A percentile compares a stretch with the other conserved stretches of the same genome.
Evolutionary conservation across 1,140 invertebrate genomes (phyloP).

Genomic region (Antheraea pernyi): DNA sequence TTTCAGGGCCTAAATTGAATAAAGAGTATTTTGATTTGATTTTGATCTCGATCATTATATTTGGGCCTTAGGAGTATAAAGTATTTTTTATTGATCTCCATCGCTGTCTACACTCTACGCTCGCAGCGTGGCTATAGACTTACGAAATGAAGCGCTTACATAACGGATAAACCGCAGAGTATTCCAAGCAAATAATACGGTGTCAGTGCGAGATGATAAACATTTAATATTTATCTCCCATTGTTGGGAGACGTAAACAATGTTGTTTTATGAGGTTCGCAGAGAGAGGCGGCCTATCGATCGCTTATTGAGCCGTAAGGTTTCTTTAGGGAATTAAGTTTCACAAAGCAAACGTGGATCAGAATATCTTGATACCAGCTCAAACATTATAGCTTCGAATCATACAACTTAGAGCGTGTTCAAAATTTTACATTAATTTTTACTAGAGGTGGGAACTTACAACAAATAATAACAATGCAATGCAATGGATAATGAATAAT

Average conservation of each 20-base stretch:
- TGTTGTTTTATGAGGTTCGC: slow-evolving; percentile 40
- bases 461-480: no score
- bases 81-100: neutral
- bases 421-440: no score
- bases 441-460: no score
- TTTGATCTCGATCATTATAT: no score
- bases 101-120: neutral
- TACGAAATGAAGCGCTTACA: neutral
- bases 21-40: no score
- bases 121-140: neutral
- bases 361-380: neutral
- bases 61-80: no score
- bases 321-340: slow-evolving; percentile 18
- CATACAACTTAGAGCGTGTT: no score
- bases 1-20: no score
- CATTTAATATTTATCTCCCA: slow-evolving; percentile 67
- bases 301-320: slow-evolving; percentile 47
- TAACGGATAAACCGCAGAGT: slow-evolving; percentile 6
- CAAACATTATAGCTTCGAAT: no score
- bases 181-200: neutral
- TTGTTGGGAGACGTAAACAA: slow-evolving; percentile 57
- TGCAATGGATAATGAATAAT: no score
- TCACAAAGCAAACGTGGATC: neutral
- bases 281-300: neutral
- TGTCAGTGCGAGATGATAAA: slow-evolving; percentile 39